Evolutionary conservation across 1,140 invertebrate genomes (phyloP).

Genomic region (Temnothorax curvispinosus): DNA sequence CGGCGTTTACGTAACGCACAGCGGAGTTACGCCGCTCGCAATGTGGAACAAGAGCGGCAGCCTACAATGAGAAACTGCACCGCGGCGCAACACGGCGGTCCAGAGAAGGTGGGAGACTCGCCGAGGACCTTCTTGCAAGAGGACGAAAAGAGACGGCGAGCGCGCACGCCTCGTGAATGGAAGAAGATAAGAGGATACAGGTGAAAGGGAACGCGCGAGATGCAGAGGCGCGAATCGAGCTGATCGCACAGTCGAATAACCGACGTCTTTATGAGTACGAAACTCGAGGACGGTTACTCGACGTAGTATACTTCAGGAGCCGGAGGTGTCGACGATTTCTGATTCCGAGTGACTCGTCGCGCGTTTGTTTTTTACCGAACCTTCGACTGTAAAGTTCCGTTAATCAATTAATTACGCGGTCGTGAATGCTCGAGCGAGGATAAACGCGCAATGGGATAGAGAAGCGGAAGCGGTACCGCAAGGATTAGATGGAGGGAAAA

Average conservation of each 20-base stretch:
- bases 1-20: conserved; percentile 54
- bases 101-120: neutral
- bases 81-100: conserved; percentile 7
- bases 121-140: conserved; percentile 1
- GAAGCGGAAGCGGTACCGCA: conserved; percentile 13
- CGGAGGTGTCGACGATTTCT: neutral
- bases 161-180: neutral
- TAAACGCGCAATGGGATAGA: conserved; percentile 24
- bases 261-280: conserved; percentile 38
- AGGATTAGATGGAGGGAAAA: conserved; percentile 5
- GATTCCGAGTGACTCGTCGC: neutral
- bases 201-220: conserved; percentile 66
- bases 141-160: conserved; percentile 4
- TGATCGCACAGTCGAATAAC: conserved; percentile 59
- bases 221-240: conserved; percentile 36
- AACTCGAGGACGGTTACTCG: conserved; percentile 1
- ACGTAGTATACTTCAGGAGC: neutral
- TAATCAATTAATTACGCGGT: conserved; percentile 26
- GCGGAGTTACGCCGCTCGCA: neutral
- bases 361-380: neutral
- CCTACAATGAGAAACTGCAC: conserved; percentile 56
- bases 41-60: conserved; percentile 52
- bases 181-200: conserved; percentile 29
- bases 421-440: neutral
- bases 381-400: neutral